Evolutionary conservation across 2,888 invertebrate species (phyloP).

Genomic region (Toxonevra muliebris): DNA sequence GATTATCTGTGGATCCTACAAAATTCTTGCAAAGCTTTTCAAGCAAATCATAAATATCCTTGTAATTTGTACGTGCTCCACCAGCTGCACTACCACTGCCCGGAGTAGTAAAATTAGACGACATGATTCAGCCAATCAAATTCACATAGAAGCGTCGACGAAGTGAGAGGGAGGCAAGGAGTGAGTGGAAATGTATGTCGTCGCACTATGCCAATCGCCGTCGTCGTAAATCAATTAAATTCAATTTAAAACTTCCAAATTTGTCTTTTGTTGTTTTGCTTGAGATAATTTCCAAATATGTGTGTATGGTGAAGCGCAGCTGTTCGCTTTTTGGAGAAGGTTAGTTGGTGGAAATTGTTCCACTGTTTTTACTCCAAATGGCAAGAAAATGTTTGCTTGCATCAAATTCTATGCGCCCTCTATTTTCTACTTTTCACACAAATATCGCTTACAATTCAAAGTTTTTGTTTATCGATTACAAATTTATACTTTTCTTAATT

Average conservation of each 20-base stretch:
- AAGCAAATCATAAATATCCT: constrained; percentile 53
- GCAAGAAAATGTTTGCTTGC: neutral
- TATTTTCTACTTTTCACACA: neutral
- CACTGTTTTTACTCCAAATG: neutral
- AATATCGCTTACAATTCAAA: neutral
- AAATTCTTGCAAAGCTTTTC: constrained; percentile 52
- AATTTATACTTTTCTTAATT: neutral
- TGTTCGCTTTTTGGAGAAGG: neutral
- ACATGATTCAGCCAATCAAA: constrained; percentile 6
- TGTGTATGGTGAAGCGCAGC: neutral
- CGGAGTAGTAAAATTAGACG: neutral
- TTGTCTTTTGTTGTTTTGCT: neutral
- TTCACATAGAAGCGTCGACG: neutral
- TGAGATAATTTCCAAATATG: neutral
- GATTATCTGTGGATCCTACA: constrained; percentile 44
- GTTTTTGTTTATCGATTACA: neutral
- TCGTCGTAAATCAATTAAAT: constrained; percentile 6
- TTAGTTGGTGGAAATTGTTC: neutral
- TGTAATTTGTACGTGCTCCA: constrained; percentile 45
- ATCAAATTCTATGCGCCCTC: neutral
- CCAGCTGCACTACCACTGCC: constrained; percentile 10
- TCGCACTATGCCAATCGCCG: neutral
- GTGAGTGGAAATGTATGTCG: neutral
- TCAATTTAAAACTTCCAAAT: constrained; percentile 1
- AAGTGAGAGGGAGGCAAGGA: neutral